Base-by-base conservation (phyloP, 1,140 invertebrate species). In the Lasioglossum baleicum region DNA sequence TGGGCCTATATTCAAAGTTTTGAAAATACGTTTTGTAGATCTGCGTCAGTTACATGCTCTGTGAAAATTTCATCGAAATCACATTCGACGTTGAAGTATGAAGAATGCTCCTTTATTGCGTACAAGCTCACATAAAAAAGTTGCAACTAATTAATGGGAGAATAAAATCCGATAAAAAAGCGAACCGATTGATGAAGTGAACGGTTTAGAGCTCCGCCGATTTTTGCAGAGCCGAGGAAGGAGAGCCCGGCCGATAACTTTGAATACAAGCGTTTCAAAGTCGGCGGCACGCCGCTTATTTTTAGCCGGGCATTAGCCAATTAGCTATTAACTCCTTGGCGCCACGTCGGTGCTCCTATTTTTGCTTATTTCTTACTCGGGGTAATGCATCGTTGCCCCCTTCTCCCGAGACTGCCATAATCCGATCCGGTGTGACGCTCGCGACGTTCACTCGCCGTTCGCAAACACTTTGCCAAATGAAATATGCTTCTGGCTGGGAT, bases 271-370 rank as follows among this genome's bases (percentile, higher is more conserved):
- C 35, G 53, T 31, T 48, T 61, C 70, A 65, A 74, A 67, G 71
- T 75, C 40, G 40, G 22, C 72, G 40, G 20, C 51, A 35, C 64
- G 53, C 26, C 6, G 71, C 42, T 60, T 80, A 80, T 80, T 80
- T 78, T 82, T 68, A 72, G 80, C 75, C 75, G 26, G 67, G 69
- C 80, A 72, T 79, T 68, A 81, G 67, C 73, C 82, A 83, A 81
- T 81, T 81, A 76, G 69, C 68, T 68, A 73, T 81, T 66, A 75
- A 71, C 75, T 83, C 61, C 22, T 66, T 80, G 48, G 78, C 78
- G 78, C 71, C 77, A 71, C 51, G 81, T 40, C 60, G 75, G 31
- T 79, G 58, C 17, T 58, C 69, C 76, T 80, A 69, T 69, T 83
- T 75, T 65, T 63, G 66, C 60, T 83, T 83, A 71, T 82, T 80